phyloP scores from a whole-genome alignment of 2,113 vertebrate genomes.

The Paraplagusia blochii region DNA sequence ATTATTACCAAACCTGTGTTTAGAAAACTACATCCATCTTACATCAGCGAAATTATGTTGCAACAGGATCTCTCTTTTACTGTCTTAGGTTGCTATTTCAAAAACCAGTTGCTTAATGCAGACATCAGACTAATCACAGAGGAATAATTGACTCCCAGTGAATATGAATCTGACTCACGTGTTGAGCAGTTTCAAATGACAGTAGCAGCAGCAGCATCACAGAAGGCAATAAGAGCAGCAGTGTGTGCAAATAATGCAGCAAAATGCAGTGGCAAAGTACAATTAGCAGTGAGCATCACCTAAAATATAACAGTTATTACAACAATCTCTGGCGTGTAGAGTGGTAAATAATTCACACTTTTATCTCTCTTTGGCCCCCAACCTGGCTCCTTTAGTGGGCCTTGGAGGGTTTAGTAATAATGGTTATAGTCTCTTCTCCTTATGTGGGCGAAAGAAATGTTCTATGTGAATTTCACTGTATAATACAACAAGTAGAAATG shows the following conservation, averaged over 20 bases:
- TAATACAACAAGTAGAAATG: not conserved
- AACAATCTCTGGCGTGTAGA: slow-evolving; percentile 2
- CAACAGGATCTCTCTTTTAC: too few species aligned
- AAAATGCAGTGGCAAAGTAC: not conserved
- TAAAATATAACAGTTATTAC: not conserved
- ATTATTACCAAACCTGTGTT: too few species aligned
- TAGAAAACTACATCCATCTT: too few species aligned
- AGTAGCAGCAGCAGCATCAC: not conserved
- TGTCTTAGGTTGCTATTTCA: too few species aligned
- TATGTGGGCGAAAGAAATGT: too few species aligned
- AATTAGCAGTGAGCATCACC: not conserved
- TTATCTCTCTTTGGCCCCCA: slow-evolving; percentile 14
- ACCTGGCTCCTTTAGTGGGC: slow-evolving; percentile 13
- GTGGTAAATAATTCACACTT: slow-evolving; percentile 35
- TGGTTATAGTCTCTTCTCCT: too few species aligned
- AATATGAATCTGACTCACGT: not conserved
- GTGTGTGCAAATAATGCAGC: not conserved
- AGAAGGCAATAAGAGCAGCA: not conserved
- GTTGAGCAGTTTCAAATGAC: not conserved
- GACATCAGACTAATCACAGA: too few species aligned
- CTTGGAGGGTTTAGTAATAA: not conserved
- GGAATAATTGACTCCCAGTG: too few species aligned
- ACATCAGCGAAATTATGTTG: too few species aligned
- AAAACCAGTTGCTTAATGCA: too few species aligned
- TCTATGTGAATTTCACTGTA: not conserved